Evolutionary conservation across 2,888 invertebrate species (phyloP), one percentile per base, ranked within the genome.

Genomic region (Graphium colonna): DNA sequence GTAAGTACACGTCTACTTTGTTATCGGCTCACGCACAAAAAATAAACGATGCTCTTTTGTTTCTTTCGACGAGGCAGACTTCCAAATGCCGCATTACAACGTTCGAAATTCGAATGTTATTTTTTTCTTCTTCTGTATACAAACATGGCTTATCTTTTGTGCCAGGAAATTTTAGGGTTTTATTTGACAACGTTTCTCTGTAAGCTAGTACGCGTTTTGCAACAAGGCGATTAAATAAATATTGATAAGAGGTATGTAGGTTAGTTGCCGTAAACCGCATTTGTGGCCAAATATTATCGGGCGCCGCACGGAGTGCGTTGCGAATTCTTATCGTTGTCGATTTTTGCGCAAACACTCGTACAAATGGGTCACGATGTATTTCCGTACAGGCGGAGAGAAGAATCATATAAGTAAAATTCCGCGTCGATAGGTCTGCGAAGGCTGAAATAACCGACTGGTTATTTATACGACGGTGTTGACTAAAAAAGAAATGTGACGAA

Each of bases 281-380:
- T 74, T 69, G 76, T 70, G 75, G 74, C 79, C 80, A 78, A 88
- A 88, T 82, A 79, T 84, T 86, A 82, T 88, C 85, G 83, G 82
- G 81, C 79, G 77, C 63, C 78, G 66, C 70, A 77, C 78, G 74
- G 82, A 82, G n/a, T n/a, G 21, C 73, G 81, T 75, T 68, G 85
- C 85, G 62, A 83, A 81, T 77, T 76, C 77, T 86, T 87, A 88
- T 87, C 86, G 63, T 69, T 65, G 66, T 67, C 66, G 63, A 56
- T 60, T 75, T 78, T 82, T 81, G 79, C 73, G 80, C 78, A 78
- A 82, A 74, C 73, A 73, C 62, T 62, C 64, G 60, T 55, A 59
- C 69, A 84, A 85, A 78, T 81, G 59, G 86, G 84, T 80, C 85
- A 78, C 63, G 66, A 67, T 69, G 68, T 82, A 79, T 82, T 82